Evolutionary conservation across 2,888 invertebrate genomes (phyloP).

Genomic region (Oxycera nigricornis): DNA sequence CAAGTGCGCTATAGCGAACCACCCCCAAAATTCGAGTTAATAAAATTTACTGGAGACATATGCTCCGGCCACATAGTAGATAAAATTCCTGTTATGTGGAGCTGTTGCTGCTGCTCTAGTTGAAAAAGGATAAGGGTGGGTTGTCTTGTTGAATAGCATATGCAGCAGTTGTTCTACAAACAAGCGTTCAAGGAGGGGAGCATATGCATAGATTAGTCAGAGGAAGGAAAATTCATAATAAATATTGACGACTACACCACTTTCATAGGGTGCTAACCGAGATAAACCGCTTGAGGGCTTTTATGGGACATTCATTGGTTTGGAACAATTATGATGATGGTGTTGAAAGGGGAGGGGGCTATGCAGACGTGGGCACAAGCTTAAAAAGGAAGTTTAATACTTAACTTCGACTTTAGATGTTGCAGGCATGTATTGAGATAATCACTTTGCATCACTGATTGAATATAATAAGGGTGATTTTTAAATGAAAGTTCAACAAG

Average conservation of each 20-base stretch:
- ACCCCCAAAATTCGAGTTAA: constrained; percentile 25
- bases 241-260: background rate
- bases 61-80: constrained; percentile 12
- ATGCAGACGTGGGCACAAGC: no score
- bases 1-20: background rate
- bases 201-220: constrained; percentile 2
- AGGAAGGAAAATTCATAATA: background rate
- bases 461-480: no score
- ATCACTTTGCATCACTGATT: no score
- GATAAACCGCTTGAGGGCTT: constrained; percentile 45
- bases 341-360: background rate
- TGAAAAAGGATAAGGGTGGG: no score
- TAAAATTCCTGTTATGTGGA: background rate
- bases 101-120: constrained; percentile 11
- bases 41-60: constrained; percentile 34
- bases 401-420: no score
- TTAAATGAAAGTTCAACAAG: no score
- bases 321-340: background rate
- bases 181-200: background rate
- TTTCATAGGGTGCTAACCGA: constrained; percentile 38
- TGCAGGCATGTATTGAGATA: no score
- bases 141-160: no score
- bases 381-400: no score
- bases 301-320: constrained; percentile 43
- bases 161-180: no score